Percentiles rank a stretch among this genome's conserved stretches.
Conservation (phyloP, 2,113 vertebrate species). For the Spea multiplicata region DNA sequence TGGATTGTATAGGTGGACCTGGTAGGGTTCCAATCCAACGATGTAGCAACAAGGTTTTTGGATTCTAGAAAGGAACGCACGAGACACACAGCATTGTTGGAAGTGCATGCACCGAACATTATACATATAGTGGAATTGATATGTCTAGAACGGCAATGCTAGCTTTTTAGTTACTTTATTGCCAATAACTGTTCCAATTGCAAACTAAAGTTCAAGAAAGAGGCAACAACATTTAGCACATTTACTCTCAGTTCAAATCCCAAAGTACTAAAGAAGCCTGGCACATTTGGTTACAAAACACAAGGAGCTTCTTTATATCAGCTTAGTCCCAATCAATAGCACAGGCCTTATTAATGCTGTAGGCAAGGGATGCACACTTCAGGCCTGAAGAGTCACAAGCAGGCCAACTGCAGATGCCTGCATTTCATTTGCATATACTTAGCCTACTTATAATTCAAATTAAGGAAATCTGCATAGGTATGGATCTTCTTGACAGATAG, state of each 20-base stretch:
- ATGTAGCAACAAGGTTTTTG: too few relatives aligned
- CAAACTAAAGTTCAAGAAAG: too few relatives aligned
- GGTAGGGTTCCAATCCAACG: too few relatives aligned
- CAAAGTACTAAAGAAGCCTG: background rate
- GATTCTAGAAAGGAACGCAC: too few relatives aligned
- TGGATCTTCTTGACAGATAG: background rate
- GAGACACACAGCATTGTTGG: too few relatives aligned
- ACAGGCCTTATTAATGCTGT: constrained; percentile 31
- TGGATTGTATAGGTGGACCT: too few relatives aligned
- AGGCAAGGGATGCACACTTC: constrained; percentile 33
- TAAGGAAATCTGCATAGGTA: constrained; percentile 36
- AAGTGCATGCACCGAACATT: too few relatives aligned
- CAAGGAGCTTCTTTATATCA: constrained; percentile 29
- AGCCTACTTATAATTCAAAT: constrained; percentile 47
- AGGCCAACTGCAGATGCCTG: constrained; percentile 41
- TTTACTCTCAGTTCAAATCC: background rate
- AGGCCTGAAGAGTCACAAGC: constrained; percentile 43
- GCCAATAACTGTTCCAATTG: too few relatives aligned
- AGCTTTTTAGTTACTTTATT: too few relatives aligned
- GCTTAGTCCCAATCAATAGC: constrained; percentile 22
- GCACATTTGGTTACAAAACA: background rate
- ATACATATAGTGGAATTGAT: too few relatives aligned
- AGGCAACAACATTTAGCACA: background rate
- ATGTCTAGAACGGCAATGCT: too few relatives aligned
- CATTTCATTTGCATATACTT: constrained; percentile 46